phyloP scores from a whole-genome alignment of 2,113 vertebrate genomes.

The Lepus europaeus region DNA sequence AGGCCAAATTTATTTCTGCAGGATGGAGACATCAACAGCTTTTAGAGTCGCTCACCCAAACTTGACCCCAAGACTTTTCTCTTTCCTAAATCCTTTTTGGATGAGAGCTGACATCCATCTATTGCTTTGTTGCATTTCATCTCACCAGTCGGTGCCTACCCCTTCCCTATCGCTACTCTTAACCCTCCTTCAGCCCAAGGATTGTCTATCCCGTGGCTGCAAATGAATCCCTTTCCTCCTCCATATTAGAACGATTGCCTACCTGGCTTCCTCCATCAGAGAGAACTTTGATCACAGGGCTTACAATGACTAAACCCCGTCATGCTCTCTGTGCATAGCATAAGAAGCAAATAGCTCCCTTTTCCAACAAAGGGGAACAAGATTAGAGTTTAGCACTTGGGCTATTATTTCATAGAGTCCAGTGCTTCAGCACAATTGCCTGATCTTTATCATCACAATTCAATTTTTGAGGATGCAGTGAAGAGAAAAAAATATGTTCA shows the following conservation, averaged over 20 bases:
- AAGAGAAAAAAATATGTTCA: conserved; percentile 55
- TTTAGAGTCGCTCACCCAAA: background rate
- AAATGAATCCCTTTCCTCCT: background rate
- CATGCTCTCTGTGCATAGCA: background rate
- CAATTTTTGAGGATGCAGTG: conserved; percentile 64
- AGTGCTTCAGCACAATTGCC: conserved; percentile 59
- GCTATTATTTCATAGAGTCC: conserved; percentile 68
- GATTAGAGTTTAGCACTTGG: conserved; percentile 45
- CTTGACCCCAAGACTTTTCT: background rate
- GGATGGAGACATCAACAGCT: background rate
- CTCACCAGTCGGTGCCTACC: background rate
- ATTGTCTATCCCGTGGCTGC: background rate
- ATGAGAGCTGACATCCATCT: background rate
- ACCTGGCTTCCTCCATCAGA: background rate
- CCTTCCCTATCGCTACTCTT: background rate
- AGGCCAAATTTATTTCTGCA: background rate
- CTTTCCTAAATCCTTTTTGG: background rate
- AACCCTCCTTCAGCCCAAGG: background rate
- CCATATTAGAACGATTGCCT: background rate
- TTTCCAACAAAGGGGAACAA: conserved; percentile 59
- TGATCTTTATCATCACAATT: conserved; percentile 72
- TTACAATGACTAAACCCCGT: background rate
- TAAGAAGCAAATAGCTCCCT: background rate
- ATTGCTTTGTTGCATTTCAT: background rate
- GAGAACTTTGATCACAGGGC: background rate